These are phyloP conservation scores for Colletes collaris DNA, from an alignment of 2,888 invertebrate genomes.

Conservation along the genomic window DNA sequence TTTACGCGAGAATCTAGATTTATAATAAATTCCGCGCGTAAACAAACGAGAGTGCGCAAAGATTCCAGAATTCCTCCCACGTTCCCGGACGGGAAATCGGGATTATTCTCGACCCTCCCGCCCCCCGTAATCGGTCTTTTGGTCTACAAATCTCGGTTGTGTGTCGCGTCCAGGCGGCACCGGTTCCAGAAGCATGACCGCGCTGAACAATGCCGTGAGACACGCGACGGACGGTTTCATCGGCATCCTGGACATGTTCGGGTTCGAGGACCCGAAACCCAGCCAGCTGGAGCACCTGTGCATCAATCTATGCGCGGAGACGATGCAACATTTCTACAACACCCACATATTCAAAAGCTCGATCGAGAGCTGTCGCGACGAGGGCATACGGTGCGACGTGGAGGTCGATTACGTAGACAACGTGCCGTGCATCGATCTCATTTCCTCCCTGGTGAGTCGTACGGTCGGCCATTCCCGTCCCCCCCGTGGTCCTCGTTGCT, in stretches of 20 bases:
- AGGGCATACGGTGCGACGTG: slow-evolving; percentile 94
- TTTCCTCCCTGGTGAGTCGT: slow-evolving; percentile 90
- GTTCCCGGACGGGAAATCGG: too few relatives aligned
- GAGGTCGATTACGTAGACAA: slow-evolving; percentile 97
- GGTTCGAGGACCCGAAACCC: slow-evolving; percentile 96
- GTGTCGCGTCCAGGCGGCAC: slow-evolving; percentile 82
- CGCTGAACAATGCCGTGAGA: slow-evolving; percentile 94
- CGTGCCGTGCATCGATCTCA: slow-evolving; percentile 97
- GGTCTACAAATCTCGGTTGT: background rate
- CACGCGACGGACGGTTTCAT: slow-evolving; percentile 98
- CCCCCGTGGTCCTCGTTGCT: too few relatives aligned
- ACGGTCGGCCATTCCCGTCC: background rate
- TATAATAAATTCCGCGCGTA: too few relatives aligned
- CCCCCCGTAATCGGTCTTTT: background rate
- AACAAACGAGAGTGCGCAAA: too few relatives aligned
- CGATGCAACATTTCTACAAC: slow-evolving; percentile 99
- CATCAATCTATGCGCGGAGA: slow-evolving; percentile 97
- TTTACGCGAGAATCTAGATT: too few relatives aligned
- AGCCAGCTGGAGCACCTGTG: slow-evolving; percentile 96
- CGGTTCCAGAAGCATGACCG: slow-evolving; percentile 95
- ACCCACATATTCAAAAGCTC: slow-evolving; percentile 98
- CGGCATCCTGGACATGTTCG: slow-evolving; percentile 98
- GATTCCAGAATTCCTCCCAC: too few relatives aligned
- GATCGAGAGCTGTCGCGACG: slow-evolving; percentile 96
- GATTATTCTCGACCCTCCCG: too few relatives aligned